Conservation (phyloP, 1,140 invertebrate genomes). For the Magallana angulata region DNA sequence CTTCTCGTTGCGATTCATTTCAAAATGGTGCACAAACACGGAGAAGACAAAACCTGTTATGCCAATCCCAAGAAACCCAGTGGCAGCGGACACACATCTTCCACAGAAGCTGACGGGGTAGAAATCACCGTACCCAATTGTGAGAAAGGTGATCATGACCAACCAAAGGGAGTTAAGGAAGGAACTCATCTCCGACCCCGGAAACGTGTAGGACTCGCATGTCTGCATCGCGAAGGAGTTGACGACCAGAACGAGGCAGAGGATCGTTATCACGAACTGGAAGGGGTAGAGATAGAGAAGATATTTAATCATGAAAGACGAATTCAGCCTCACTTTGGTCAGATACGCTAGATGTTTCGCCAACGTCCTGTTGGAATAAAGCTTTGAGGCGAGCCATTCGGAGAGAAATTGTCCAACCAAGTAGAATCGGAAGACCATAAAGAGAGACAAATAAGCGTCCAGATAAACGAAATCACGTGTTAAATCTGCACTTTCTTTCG, state of each 20-base stretch:
- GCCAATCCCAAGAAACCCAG: constrained; percentile 10
- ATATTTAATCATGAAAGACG: constrained; percentile 11
- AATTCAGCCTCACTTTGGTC: background rate
- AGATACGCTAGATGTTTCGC: background rate
- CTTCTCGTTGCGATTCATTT: constrained; percentile 20
- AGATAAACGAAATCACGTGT: background rate
- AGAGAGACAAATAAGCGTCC: constrained; percentile 6
- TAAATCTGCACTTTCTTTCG: background rate
- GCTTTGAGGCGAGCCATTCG: background rate
- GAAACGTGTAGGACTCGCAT: constrained; percentile 7
- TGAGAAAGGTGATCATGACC: constrained; percentile 5
- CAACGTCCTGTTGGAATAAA: constrained; percentile 1
- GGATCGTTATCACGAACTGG: background rate
- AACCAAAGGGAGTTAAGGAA: constrained; percentile 28
- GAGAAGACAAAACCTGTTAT: background rate
- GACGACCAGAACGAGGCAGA: background rate
- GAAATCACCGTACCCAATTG: constrained; percentile 7
- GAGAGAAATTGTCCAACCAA: background rate
- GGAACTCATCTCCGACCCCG: background rate
- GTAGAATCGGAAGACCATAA: constrained; percentile 20
- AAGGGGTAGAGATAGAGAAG: background rate
- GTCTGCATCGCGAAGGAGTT: constrained; percentile 30
- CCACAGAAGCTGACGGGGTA: constrained; percentile 1
- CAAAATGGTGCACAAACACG: constrained; percentile 4
- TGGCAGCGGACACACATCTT: background rate